Evolutionary conservation across 1,140 invertebrate genomes (phyloP).

Genomic region (Drosophila hydei): DNA sequence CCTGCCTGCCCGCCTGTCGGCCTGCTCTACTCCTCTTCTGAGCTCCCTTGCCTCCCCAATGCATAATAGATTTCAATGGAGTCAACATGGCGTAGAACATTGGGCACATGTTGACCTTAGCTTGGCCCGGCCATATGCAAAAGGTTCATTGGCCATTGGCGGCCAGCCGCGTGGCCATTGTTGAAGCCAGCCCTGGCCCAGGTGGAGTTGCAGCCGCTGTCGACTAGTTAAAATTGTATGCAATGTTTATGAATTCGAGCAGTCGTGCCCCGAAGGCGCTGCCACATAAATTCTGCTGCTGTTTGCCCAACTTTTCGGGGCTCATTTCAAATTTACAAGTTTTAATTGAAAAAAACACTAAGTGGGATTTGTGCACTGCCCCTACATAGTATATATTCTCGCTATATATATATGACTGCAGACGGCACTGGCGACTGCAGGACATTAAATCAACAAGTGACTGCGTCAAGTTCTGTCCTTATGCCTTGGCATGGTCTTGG

Average conservation of each 20-base stretch:
- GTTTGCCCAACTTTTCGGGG: conserved; percentile 14
- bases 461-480: conserved; percentile 7
- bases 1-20: too few species aligned
- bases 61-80: conserved; percentile 46
- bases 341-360: conserved; percentile 43
- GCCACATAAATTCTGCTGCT: conserved; percentile 21
- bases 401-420: conserved; percentile 18
- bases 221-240: conserved; percentile 33
- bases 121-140: conserved; percentile 15
- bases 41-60: not conserved
- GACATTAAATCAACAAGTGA: conserved; percentile 42
- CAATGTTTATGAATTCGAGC: conserved; percentile 40
- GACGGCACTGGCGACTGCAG: conserved; percentile 1
- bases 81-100: conserved; percentile 15
- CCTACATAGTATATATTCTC: too few species aligned
- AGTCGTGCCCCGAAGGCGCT: not conserved
- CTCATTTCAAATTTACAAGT: conserved; percentile 43
- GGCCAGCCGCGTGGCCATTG: conserved; percentile 15
- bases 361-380: conserved; percentile 15
- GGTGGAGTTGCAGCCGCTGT: conserved; percentile 6
- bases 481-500: not conserved
- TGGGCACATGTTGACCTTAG: conserved; percentile 46
- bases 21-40: not conserved
- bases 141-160: conserved; percentile 49
- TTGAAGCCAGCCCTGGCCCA: not conserved